Conservation (phyloP, 2,797 vertebrate species). For the Phrynocephalus guinanensis region DNA sequence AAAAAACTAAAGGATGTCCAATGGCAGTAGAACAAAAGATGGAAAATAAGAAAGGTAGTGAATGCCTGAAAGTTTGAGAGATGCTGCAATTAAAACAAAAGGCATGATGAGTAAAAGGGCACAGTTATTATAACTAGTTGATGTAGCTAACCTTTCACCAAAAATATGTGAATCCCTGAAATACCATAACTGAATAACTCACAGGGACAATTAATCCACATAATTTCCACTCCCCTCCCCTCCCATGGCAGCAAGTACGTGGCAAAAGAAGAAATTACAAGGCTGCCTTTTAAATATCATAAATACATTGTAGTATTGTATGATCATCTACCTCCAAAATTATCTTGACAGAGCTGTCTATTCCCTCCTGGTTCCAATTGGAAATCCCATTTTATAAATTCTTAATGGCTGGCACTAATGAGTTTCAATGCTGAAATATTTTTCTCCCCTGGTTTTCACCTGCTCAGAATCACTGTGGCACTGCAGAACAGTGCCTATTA, state of each 20-base stretch:
- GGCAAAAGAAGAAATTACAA: neutral
- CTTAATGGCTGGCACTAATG: slow-evolving; percentile 8
- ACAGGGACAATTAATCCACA: neutral
- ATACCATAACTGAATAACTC: slow-evolving; percentile 7
- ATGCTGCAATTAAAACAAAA: neutral
- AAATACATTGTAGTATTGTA: slow-evolving; percentile 14
- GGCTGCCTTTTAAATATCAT: slow-evolving; percentile 21
- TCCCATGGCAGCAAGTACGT: neutral
- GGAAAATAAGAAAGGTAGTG: no score
- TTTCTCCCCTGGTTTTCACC: neutral
- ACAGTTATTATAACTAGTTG: neutral
- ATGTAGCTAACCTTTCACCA: neutral
- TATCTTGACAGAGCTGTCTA: slow-evolving; percentile 8
- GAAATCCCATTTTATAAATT: neutral
- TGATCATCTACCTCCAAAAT: slow-evolving; percentile 7
- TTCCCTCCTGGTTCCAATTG: neutral
- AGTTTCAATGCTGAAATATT: neutral
- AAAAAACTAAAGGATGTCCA: no score
- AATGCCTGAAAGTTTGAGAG: no score
- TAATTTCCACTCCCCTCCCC: neutral
- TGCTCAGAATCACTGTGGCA: neutral
- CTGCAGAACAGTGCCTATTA: neutral
- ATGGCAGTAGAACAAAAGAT: no score
- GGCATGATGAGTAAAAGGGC: neutral
- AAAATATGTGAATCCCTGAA: slow-evolving; percentile 1